These are phyloP conservation scores for Cydia splendana DNA, from an alignment of 1,140 invertebrate genomes.

Conservation along the genomic window DNA sequence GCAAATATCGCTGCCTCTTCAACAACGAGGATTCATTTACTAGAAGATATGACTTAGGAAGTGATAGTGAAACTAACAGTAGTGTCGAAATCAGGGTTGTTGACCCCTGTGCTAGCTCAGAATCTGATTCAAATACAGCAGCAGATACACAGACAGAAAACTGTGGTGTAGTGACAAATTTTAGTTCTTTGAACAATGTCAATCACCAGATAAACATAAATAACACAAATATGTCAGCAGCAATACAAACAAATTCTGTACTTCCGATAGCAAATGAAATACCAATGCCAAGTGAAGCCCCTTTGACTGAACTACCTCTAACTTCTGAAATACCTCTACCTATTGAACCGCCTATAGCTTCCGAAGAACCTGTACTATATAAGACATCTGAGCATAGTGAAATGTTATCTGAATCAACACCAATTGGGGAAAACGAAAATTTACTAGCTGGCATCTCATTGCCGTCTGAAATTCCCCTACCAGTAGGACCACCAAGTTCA, in stretches of 20 bases:
- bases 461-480: conserved; percentile 18
- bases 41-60: conserved; percentile 69
- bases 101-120: conserved; percentile 75
- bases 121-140: conserved; percentile 75
- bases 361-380: conserved; percentile 4
- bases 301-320: background rate
- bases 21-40: conserved; percentile 62
- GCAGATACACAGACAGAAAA: conserved; percentile 63
- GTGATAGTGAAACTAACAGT: conserved; percentile 77
- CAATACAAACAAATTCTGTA: conserved; percentile 16
- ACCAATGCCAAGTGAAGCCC: background rate
- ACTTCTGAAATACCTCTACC: conserved; percentile 22
- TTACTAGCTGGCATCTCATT: conserved; percentile 1
- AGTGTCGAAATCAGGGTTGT: conserved; percentile 73
- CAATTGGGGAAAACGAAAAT: background rate
- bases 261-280: conserved; percentile 15
- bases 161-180: conserved; percentile 51
- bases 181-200: conserved; percentile 55
- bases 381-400: conserved; percentile 20
- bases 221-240: conserved; percentile 56
- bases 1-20: conserved; percentile 76
- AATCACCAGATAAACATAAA: conserved; percentile 41
- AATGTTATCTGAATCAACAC: conserved; percentile 9
- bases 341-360: background rate
- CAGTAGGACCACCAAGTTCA: background rate